Evolutionary conservation across 2,888 invertebrate species (phyloP).

Genomic region (Hydriomena furcata): DNA sequence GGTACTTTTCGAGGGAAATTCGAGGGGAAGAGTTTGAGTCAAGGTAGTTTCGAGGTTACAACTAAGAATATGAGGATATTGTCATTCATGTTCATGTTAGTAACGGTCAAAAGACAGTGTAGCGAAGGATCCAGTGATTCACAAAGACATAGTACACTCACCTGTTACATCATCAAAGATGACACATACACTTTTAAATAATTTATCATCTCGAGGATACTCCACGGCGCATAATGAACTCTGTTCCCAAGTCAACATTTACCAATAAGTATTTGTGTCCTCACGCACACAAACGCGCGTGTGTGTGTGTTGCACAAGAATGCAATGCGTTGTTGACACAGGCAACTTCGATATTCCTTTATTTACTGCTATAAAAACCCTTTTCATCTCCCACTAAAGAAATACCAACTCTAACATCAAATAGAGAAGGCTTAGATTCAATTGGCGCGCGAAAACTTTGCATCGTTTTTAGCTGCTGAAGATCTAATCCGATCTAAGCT

Average conservation of each 20-base stretch:
- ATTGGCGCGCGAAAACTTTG: conserved; percentile 37
- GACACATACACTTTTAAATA: conserved; percentile 11
- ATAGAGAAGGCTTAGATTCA: conserved; percentile 21
- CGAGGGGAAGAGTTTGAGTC: too few species aligned
- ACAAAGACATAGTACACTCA: background rate
- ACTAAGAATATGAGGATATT: too few species aligned
- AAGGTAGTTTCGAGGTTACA: too few species aligned
- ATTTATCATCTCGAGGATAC: conserved; percentile 21
- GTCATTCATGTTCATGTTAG: too few species aligned
- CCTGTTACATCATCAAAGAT: conserved; percentile 1
- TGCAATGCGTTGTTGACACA: conserved; percentile 83
- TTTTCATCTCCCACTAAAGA: conserved; percentile 37
- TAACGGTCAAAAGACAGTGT: too few species aligned
- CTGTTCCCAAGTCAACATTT: conserved; percentile 76
- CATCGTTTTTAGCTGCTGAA: conserved; percentile 39
- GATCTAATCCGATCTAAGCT: conserved; percentile 33
- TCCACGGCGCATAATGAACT: conserved; percentile 41
- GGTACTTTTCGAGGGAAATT: too few species aligned
- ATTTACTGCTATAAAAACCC: conserved; percentile 82
- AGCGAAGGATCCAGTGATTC: too few species aligned
- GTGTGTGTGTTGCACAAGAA: conserved; percentile 66
- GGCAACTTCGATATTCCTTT: conserved; percentile 83
- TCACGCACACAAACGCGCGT: conserved; percentile 52
- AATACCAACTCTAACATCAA: conserved; percentile 36
- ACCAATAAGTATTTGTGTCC: conserved; percentile 80